Evolutionary conservation across 37 sponge, comb jelly and placozoan species (phyloP), one percentile per base, ranked within the genome.

Genomic region (Sycon ciliatum): DNA sequence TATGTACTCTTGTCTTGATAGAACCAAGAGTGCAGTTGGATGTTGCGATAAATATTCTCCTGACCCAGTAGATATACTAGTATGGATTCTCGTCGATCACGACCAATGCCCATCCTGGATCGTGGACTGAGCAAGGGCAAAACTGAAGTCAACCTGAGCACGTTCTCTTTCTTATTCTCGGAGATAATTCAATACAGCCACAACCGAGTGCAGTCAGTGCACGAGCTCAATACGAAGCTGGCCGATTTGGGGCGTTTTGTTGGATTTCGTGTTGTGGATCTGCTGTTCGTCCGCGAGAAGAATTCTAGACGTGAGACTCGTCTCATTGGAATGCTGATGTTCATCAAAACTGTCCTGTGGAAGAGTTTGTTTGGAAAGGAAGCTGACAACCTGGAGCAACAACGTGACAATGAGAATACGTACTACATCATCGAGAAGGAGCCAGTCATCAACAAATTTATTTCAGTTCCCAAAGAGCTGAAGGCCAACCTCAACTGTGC

Each of bases 321-420:
- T 37, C 38, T 91, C 1, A 79, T 95, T 18, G 83, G 88, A 38
- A 85, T 85, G 65, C 69, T 95, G 38, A 64, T 86, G 61, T 95
- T 82, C 69, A 86, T 95, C 57, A 90, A 95, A 78, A 84, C 85
- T 34, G 74, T 86, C 3, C 68, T 95, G 1, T 95, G 98, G 98
- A 95, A 86, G 86, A 87, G 80, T 23, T 49, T 90, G 56, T 95
- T 95, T 83, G 91, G 91, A 16, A 95, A 91, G 36, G 98, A 95
- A 57, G 98, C 98, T 28, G 98, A 95, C 66, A 82, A 89, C 34
- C 33, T 95, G 42, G 98, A 95, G 65, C 83, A 85, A 31, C 86
- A 92, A 20, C 85, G 84, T 55, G 92, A 83, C 7, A 79, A 73
- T 70, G 89, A 87, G 49, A 42, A 7, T 23, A 1, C 67, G 82